Conservation (phyloP, 2,888 invertebrate genomes). For the Acanthoscelides obtectus region DNA sequence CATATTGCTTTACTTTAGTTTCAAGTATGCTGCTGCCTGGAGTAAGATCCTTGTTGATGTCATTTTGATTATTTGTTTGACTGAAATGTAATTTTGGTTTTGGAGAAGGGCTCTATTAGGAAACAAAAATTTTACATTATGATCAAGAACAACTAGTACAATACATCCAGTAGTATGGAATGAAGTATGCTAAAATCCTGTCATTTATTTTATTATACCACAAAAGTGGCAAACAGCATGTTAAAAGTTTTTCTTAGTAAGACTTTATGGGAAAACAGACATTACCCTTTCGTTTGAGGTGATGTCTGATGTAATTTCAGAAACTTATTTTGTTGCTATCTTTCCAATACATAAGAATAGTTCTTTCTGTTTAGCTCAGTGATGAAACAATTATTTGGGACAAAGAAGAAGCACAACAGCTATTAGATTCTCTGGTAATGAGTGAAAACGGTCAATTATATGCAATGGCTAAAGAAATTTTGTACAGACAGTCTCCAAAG, state of each 20-base stretch:
- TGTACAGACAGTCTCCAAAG: constrained; percentile 58
- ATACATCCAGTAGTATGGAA: too few relatives aligned
- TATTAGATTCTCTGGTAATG: constrained; percentile 65
- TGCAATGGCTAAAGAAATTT: constrained; percentile 72
- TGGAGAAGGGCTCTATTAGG: too few relatives aligned
- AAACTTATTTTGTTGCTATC: neutral
- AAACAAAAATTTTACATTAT: too few relatives aligned
- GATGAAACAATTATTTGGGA: constrained; percentile 62
- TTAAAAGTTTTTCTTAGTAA: neutral
- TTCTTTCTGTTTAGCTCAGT: constrained; percentile 51
- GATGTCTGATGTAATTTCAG: neutral
- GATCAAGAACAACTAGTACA: too few relatives aligned
- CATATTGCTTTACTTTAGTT: too few relatives aligned
- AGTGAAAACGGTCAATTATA: constrained; percentile 76
- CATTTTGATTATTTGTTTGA: too few relatives aligned
- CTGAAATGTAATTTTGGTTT: too few relatives aligned
- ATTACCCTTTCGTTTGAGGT: neutral
- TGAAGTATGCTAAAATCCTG: too few relatives aligned
- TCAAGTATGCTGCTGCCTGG: too few relatives aligned
- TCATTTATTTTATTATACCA: too few relatives aligned
- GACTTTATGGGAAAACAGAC: neutral
- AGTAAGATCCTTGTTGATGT: too few relatives aligned
- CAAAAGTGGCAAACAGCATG: too few relatives aligned
- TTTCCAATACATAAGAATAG: constrained; percentile 2
- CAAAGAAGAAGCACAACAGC: constrained; percentile 56